Evolutionary conservation across 2,888 invertebrate genomes (phyloP).

Genomic region (Lasioglossum morio): DNA sequence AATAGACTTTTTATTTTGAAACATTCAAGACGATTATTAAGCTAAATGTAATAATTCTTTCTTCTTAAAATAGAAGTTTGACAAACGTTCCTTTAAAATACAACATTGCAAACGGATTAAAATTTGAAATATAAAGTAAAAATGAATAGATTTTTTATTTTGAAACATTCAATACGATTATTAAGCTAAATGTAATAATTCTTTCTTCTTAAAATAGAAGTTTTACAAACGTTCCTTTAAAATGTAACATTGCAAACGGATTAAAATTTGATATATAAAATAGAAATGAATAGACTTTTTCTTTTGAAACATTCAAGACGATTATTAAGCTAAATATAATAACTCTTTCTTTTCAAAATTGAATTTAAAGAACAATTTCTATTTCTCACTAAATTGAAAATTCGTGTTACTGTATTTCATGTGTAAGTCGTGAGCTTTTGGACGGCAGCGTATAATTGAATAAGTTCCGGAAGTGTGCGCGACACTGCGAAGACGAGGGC

Average conservation of each 20-base stretch:
- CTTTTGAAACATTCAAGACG: too few relatives aligned
- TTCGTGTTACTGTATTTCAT: background rate
- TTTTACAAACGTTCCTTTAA: background rate
- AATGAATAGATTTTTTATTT: too few relatives aligned
- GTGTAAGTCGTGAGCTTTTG: background rate
- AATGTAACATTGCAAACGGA: too few relatives aligned
- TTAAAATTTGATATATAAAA: too few relatives aligned
- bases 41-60: background rate
- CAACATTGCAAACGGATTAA: too few relatives aligned
- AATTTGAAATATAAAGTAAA: too few relatives aligned
- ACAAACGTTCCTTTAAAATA: too few relatives aligned
- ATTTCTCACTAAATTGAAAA: background rate
- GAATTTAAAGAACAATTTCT: background rate
- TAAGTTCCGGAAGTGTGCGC: slow-evolving; percentile 61
- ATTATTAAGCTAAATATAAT: background rate
- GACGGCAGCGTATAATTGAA: background rate
- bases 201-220: background rate
- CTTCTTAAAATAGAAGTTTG: background rate
- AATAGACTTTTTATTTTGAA: too few relatives aligned
- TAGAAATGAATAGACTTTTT: background rate
- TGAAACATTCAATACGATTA: too few relatives aligned
- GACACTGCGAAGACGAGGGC: slow-evolving; percentile 71
- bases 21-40: too few relatives aligned
- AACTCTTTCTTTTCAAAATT: background rate
- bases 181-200: background rate